Percentiles rank a stretch among this genome's conserved stretches.
phyloP scores from a whole-genome alignment of 2,797 vertebrate species.

The Carcharodon carcharias region DNA sequence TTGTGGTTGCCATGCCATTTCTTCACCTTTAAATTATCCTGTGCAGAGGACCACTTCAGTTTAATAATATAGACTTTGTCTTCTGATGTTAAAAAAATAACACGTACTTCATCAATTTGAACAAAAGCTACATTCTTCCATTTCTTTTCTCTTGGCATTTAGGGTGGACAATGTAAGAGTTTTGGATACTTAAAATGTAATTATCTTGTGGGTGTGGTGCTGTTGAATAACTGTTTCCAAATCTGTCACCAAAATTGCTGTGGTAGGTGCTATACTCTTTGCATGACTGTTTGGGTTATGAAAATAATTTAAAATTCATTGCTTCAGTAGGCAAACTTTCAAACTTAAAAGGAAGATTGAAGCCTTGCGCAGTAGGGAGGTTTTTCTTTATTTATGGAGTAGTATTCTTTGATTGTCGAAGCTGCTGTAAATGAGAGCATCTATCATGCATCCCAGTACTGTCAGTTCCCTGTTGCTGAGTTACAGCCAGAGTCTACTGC shows the following conservation, averaged over 20 bases:
- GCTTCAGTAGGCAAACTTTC: neutral
- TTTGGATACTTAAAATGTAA: neutral
- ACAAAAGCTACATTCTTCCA: neutral
- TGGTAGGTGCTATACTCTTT: neutral
- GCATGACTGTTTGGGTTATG: neutral
- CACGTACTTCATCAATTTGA: neutral
- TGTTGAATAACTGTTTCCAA: neutral
- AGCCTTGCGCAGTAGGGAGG: neutral
- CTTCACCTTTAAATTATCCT: neutral
- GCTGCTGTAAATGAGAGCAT: neutral
- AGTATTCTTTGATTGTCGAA: slow-evolving; percentile 19
- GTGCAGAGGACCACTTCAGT: neutral
- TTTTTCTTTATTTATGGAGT: neutral
- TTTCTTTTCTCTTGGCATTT: neutral
- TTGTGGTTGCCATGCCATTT: neutral
- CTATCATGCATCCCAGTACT: neutral
- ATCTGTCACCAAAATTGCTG: neutral
- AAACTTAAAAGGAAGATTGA: neutral
- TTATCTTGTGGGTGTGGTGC: neutral
- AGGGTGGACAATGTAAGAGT: neutral
- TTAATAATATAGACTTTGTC: neutral
- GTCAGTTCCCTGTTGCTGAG: neutral
- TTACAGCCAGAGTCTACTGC: neutral
- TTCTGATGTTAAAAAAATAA: neutral
- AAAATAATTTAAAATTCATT: neutral